phyloP scores from a whole-genome alignment of 2,888 invertebrate species.

The Tipula helvola region DNA sequence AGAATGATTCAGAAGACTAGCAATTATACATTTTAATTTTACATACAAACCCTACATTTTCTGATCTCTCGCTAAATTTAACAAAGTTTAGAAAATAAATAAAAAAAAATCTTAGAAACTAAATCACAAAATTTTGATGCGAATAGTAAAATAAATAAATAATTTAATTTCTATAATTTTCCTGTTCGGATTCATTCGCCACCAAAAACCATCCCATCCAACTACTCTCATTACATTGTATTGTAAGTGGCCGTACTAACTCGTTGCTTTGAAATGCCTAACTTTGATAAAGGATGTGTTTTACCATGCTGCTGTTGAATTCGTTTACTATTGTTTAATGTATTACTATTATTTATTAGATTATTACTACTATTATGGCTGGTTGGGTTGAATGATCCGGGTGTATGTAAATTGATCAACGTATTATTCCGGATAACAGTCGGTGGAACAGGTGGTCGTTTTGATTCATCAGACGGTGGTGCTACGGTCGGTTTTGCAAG shows the following conservation, averaged over 20 bases:
- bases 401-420: constrained; percentile 12
- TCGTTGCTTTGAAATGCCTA: constrained; percentile 63
- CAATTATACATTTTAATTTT: constrained; percentile 4
- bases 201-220: background rate
- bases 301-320: constrained; percentile 77
- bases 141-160: background rate
- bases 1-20: background rate
- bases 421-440: constrained; percentile 23
- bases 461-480: constrained; percentile 20
- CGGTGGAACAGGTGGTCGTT: constrained; percentile 37
- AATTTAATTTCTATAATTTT: background rate
- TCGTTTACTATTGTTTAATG: constrained; percentile 9
- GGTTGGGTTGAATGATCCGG: background rate
- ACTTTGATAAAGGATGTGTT: constrained; percentile 80
- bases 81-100: constrained; percentile 4
- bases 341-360: constrained; percentile 6
- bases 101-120: constrained; percentile 4
- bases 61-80: background rate
- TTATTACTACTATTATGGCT: constrained; percentile 19
- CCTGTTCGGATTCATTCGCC: background rate
- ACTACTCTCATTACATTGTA: constrained; percentile 58
- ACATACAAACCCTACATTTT: background rate
- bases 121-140: constrained; percentile 4
- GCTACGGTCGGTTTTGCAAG: background rate
- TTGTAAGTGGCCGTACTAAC: constrained; percentile 71